Evolutionary conservation across 1,140 invertebrate genomes (phyloP).

Genomic region (Nephila pilipes): DNA sequence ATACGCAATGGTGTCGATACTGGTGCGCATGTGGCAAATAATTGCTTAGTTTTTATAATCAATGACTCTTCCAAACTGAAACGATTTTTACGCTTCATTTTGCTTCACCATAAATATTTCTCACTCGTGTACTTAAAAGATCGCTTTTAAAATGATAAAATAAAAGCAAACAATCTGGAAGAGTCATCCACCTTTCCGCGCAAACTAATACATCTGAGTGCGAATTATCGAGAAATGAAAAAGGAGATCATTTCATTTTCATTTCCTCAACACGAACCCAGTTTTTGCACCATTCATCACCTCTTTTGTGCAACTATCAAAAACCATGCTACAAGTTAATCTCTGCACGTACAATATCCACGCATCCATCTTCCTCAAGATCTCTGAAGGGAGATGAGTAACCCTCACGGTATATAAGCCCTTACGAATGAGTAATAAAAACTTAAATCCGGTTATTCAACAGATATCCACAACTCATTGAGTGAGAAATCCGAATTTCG

Average conservation of each 20-base stretch:
- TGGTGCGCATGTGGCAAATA: too few species aligned
- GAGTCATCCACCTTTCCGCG: not conserved
- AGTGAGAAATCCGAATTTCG: constrained; percentile 26
- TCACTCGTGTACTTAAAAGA: not conserved
- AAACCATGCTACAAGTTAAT: not conserved
- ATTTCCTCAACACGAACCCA: not conserved
- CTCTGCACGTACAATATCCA: not conserved
- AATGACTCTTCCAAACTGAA: too few species aligned
- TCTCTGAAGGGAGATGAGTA: constrained; percentile 5
- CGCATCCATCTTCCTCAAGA: not conserved
- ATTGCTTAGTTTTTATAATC: too few species aligned
- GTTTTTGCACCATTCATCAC: not conserved
- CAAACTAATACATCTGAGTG: not conserved
- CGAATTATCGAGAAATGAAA: not conserved
- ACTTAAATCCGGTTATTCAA: not conserved
- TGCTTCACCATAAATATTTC: too few species aligned
- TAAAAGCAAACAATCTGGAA: not conserved
- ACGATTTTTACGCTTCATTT: too few species aligned
- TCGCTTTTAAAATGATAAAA: not conserved
- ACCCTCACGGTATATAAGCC: not conserved
- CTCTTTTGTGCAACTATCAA: not conserved
- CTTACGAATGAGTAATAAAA: not conserved
- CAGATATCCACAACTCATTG: not conserved
- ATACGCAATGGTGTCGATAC: too few species aligned
- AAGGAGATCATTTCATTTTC: not conserved